phyloP scores from a whole-genome alignment of 1,140 invertebrate genomes.

The Papilio xuthus region DNA sequence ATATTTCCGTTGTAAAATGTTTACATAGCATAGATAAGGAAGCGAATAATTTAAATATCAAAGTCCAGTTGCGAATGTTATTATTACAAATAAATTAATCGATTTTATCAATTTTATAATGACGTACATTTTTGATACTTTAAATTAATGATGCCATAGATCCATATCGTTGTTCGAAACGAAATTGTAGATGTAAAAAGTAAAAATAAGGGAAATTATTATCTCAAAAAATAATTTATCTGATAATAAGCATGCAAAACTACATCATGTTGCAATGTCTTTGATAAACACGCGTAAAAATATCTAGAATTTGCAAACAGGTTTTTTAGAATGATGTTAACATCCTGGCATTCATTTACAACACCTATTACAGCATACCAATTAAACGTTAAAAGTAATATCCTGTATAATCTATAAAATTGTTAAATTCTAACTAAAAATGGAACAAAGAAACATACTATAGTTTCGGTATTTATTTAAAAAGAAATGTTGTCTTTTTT shows the following conservation, averaged over 20 bases:
- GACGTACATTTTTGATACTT: background rate
- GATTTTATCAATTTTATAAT: background rate
- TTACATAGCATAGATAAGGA: slow-evolving; percentile 19
- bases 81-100: background rate
- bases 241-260: background rate
- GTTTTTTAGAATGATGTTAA: background rate
- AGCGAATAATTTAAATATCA: slow-evolving; percentile 33
- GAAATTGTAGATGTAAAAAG: background rate
- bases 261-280: too few relatives aligned
- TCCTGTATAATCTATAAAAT: too few relatives aligned
- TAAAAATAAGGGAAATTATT: background rate
- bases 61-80: slow-evolving; percentile 28
- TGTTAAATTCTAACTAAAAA: too few relatives aligned
- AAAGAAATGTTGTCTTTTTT: too few relatives aligned
- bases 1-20: slow-evolving; percentile 23
- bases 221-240: too few relatives aligned
- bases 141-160: too few relatives aligned
- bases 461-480: too few relatives aligned
- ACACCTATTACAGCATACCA: background rate
- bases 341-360: background rate
- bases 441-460: too few relatives aligned
- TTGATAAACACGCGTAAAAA: background rate
- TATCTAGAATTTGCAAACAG: background rate
- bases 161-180: too few relatives aligned
- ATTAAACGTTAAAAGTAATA: background rate